phyloP scores from a whole-genome alignment of 2,113 vertebrate genomes.

The Aspidoscelis tigris region DNA sequence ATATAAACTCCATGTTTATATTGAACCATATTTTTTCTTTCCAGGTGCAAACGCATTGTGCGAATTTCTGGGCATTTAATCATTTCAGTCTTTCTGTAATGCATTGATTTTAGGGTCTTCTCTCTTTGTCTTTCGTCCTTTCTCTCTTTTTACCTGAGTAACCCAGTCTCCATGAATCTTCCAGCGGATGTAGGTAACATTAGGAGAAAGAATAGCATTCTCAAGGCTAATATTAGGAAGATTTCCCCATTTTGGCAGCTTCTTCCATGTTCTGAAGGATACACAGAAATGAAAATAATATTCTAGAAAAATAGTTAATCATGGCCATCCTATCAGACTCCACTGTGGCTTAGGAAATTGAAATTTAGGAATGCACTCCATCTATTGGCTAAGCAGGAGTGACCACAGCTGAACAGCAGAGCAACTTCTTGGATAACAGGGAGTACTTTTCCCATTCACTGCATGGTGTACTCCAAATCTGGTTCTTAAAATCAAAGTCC shows the following conservation, averaged over 20 bases:
- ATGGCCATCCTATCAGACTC: background rate
- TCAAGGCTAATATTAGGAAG: conserved; percentile 76
- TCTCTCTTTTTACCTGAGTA: conserved; percentile 67
- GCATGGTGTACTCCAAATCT: too few relatives aligned
- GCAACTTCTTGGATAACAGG: too few relatives aligned
- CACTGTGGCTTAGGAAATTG: background rate
- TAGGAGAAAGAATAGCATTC: conserved; percentile 62
- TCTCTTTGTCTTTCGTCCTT: background rate
- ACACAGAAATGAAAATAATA: background rate
- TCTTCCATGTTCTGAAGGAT: conserved; percentile 80
- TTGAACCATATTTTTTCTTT: background rate
- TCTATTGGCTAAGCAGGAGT: background rate
- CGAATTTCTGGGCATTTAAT: background rate
- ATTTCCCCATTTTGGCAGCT: conserved; percentile 73
- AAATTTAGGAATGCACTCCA: background rate
- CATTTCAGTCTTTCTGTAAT: background rate
- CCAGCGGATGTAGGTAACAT: conserved; percentile 76
- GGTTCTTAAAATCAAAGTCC: too few relatives aligned
- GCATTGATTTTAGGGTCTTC: background rate
- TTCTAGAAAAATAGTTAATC: background rate
- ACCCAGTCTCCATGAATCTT: conserved; percentile 80
- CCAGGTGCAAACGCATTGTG: background rate
- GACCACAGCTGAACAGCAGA: too few relatives aligned
- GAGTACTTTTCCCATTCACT: too few relatives aligned
- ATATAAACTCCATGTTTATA: background rate